phyloP scores from a whole-genome alignment of 2,113 vertebrate genomes.

The Equus przewalskii region DNA sequence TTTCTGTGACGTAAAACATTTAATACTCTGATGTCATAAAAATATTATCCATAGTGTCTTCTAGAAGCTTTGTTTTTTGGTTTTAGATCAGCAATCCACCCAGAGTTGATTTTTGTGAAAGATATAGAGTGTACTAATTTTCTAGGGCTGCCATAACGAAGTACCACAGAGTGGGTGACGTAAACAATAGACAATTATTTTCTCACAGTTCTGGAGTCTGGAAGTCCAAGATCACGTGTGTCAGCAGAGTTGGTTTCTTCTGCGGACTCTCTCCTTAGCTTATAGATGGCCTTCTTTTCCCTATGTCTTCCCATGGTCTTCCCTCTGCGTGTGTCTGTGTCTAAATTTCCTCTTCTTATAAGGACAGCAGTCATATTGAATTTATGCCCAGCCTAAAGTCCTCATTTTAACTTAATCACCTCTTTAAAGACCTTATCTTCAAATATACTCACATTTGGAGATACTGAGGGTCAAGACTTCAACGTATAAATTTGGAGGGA shows the following conservation, averaged over 20 bases:
- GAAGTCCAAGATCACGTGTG: neutral
- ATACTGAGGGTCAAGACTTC: neutral
- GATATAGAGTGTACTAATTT: neutral
- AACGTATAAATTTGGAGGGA: neutral
- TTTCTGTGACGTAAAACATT: neutral
- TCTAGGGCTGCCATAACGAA: neutral
- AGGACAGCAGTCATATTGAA: neutral
- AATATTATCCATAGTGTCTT: neutral
- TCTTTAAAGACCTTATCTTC: neutral
- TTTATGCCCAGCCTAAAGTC: neutral
- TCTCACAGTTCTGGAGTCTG: neutral
- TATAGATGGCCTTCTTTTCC: neutral
- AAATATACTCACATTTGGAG: neutral
- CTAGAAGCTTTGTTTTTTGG: neutral
- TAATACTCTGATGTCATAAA: neutral
- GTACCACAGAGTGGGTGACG: neutral
- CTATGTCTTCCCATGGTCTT: neutral
- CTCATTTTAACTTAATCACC: neutral
- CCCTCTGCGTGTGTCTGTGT: neutral
- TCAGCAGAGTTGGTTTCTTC: neutral
- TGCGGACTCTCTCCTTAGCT: neutral
- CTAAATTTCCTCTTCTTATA: neutral
- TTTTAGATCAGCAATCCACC: neutral
- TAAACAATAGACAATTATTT: neutral
- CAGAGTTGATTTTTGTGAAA: neutral